Evolutionary conservation across 2,888 invertebrate genomes (phyloP), one percentile per base, ranked within the genome.

Genomic region (Morpho deidamia): DNA sequence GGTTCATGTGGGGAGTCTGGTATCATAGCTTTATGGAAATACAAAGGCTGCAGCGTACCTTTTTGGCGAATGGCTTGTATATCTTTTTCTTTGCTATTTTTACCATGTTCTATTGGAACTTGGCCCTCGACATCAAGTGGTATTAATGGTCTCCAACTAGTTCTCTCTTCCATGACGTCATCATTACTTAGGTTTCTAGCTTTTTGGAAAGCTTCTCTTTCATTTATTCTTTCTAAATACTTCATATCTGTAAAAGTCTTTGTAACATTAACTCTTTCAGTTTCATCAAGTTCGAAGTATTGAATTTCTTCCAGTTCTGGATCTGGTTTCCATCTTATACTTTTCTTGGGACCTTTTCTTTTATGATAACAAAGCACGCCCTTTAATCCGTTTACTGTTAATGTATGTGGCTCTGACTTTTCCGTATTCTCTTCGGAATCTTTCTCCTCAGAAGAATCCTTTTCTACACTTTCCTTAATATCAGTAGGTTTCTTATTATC

Each of bases 241-340:
- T 96, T 96, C 95, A 97, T 95, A 70, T 97, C 97, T 37, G 94
- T 95, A 81, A 98, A 98, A 35, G 92, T 95, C 81, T 94, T 96
- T 3, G 94, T 97, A 1, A 99, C 98, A 83, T 99, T 99, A 1
- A 97, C 96, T 72, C 99, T 92, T 84, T 99, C 99, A 11, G 95
- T 97, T 83, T 98, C 98, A 81, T 99, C 98, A 64, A 98, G 85
- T 79, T 98, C 98, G 80, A 99, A 99, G 82, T 93, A 98, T 68
- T 95, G 94, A 54, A 97, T 91, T 70, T 95, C 94, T 67, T 95
- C 95, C 35, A 99, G 86, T 63, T 95, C 93, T 7, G 91, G 83
- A 56, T 97, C 97, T 4, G 94, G 92, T 71, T 94, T 95, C 95
- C 97, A 98, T 71, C 93, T 93, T 7, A 95, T 92, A 65, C 93